A percentile compares a stretch with the other conserved stretches of the same genome.
phyloP scores from a whole-genome alignment of 2,888 invertebrate genomes.

The Geotrupes spiniger region DNA sequence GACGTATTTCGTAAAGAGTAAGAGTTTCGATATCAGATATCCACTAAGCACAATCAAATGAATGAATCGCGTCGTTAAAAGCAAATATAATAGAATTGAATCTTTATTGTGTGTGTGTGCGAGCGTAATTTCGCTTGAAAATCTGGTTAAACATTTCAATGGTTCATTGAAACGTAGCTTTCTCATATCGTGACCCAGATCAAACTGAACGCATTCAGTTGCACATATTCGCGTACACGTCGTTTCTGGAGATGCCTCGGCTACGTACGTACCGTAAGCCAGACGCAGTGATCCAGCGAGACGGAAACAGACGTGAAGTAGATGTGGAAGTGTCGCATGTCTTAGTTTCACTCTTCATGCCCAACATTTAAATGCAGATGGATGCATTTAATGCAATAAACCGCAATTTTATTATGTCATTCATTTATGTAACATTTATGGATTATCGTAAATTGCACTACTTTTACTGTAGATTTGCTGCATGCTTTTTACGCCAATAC shows the following conservation, averaged over 20 bases:
- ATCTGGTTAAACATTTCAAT: conserved; percentile 5
- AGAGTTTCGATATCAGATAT: background rate
- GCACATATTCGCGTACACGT: background rate
- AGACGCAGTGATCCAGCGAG: too few relatives aligned
- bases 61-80: background rate
- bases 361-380: too few relatives aligned
- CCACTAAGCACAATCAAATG: background rate
- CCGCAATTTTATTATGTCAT: too few relatives aligned
- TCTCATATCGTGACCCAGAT: conserved; percentile 7
- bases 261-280: background rate
- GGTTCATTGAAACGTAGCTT: conserved; percentile 5
- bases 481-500: too few relatives aligned
- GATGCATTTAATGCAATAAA: too few relatives aligned
- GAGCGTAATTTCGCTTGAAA: conserved; percentile 5
- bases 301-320: too few relatives aligned
- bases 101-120: background rate
- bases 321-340: too few relatives aligned
- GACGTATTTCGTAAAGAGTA: conserved; percentile 4
- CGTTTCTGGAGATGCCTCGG: conserved; percentile 1
- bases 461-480: too few relatives aligned
- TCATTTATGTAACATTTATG: too few relatives aligned
- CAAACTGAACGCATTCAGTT: background rate
- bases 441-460: too few relatives aligned
- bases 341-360: too few relatives aligned
- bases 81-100: conserved; percentile 1